Base-by-base conservation (phyloP, 2,888 invertebrate species). In the Stenchaetothrips biformis region DNA sequence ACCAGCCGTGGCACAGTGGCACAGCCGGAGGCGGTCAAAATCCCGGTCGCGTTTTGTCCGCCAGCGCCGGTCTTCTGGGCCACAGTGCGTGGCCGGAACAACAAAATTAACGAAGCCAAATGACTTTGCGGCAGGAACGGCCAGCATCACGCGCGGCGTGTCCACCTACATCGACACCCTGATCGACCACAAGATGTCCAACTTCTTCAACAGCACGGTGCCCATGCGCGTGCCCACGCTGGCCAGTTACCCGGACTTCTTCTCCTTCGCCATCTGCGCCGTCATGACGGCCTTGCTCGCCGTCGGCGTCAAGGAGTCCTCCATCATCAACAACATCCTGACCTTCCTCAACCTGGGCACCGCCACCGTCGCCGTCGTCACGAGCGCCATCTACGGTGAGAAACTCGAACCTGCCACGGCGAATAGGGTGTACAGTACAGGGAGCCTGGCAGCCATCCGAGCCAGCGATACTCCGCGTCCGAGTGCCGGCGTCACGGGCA, bases 261-360 rank as follows among this genome's bases (percentile, higher is more conserved):
- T 74, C 67, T 74, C 67, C 9, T 25, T 74, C 25, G 67, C 0
- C 67, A 74, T 74, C 67, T 25, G 21, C 21, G 67, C 25, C 21
- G 7, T 74, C 25, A 21, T 74, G 67, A 21, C 67, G 9, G 7
- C 21, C 25, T 84, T 95, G 0, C 88, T 95, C 78, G 90, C 92
- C 0, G 87, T 92, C 81, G 95, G 95, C 0, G 95, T 94, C 48
- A 92, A 90, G 84, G 95, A 95, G 87, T 95, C 95, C 0, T 94
- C 96, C 4, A 90, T 92, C 79, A 87, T 98, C 82, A 98, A 98
- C 88, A 98, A 97, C 86, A 88, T 97, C 78, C 97, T 98, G 86
- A 98, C 98, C 0, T 89, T 90, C 0, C 89, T 98, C 21, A 98
- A 99, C 88, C 86, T 98, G 83, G 83, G 91, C 0, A 96, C 97